phyloP scores from a whole-genome alignment of 2,113 vertebrate species.

The Rhinolophus sinicus region DNA sequence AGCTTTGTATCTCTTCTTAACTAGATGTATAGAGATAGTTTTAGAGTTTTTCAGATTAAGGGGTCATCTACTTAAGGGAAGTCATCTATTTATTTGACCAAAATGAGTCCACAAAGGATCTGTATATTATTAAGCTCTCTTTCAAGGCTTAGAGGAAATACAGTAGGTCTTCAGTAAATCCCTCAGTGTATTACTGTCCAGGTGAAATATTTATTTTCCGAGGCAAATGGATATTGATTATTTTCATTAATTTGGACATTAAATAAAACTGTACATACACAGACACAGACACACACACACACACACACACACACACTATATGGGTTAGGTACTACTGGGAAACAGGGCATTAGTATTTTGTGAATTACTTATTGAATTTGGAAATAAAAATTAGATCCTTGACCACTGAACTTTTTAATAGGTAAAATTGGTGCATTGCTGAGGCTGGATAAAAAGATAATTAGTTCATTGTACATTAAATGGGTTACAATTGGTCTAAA shows the following conservation, averaged over 20 bases:
- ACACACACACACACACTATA: too few species aligned
- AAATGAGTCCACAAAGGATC: background rate
- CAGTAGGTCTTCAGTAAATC: background rate
- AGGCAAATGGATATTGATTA: background rate
- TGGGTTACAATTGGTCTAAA: background rate
- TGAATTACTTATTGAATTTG: background rate
- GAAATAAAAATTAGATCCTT: background rate
- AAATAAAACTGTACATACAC: background rate
- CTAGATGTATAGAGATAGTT: background rate
- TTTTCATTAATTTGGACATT: background rate
- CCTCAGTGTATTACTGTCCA: background rate
- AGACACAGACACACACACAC: too few species aligned
- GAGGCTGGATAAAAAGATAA: background rate
- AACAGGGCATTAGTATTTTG: background rate
- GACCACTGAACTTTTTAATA: background rate
- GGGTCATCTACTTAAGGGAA: background rate
- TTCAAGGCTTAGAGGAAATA: background rate
- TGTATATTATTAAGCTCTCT: background rate
- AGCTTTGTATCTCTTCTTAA: background rate
- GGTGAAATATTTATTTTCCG: background rate
- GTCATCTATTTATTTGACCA: background rate
- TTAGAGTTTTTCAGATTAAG: background rate
- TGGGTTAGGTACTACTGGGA: background rate
- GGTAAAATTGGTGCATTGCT: background rate
- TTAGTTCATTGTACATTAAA: background rate